Conservation (phyloP, 2,797 vertebrate genomes). For the Phataginus tetradactyla region DNA sequence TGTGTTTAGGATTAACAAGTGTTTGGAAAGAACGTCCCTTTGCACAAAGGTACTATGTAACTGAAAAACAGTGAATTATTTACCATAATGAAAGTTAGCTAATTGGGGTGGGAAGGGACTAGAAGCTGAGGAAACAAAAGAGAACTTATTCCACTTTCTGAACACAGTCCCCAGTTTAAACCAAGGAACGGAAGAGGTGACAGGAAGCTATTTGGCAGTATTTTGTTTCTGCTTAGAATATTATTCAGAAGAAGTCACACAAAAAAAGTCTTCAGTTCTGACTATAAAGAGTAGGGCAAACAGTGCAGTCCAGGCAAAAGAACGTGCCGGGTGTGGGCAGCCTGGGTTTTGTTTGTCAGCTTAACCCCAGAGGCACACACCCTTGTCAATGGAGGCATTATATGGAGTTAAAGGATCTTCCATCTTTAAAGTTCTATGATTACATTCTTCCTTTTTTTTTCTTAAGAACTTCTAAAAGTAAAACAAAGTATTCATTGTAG, state of each 20-base stretch:
- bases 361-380: background rate
- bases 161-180: background rate
- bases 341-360: background rate
- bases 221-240: conserved; percentile 16
- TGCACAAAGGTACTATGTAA: conserved; percentile 68
- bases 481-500: conserved; percentile 22
- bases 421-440: background rate
- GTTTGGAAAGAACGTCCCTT: conserved; percentile 61
- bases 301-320: background rate
- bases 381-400: background rate
- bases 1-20: conserved; percentile 72
- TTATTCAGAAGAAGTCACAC: background rate
- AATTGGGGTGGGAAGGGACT: background rate
- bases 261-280: background rate
- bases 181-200: background rate
- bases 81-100: conserved; percentile 52
- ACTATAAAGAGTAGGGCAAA: background rate
- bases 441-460: background rate
- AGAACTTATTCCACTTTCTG: background rate
- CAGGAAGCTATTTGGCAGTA: background rate
- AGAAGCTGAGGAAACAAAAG: background rate
- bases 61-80: conserved; percentile 77
- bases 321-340: background rate
- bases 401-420: background rate
- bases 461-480: background rate